Base-by-base conservation (phyloP, 2,797 vertebrate genomes). In the Microcaecilia unicolor region DNA sequence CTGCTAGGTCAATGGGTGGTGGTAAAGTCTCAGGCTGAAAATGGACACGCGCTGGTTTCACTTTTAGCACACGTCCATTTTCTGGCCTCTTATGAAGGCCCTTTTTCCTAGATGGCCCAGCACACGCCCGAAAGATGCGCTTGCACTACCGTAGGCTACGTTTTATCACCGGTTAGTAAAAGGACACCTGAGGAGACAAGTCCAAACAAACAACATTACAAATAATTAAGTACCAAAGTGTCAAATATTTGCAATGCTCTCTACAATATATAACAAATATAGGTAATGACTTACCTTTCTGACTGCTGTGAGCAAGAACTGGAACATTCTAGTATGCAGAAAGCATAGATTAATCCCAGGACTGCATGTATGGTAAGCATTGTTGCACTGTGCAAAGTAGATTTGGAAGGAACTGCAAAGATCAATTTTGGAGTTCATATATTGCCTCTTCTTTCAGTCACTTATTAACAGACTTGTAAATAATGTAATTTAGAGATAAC, bases 211-310 rank as follows among this genome's bases (percentile, higher is more conserved):
- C n/a, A n/a, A n/a, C n/a, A n/a, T n/a, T n/a, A n/a, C n/a, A n/a
- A n/a, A n/a, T n/a, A n/a, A n/a, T n/a, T n/a, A n/a, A n/a, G n/a
- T n/a, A n/a, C n/a, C n/a, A n/a, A 23, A 5, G 3, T 9, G 6
- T 9, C 28, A 15, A 25, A 25, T 6, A 41, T 13, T 37, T 50
- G 29, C 0, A 13, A 18, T 32, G 5, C 8, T 8, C 3, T 3
- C 10, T 2, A 35, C 3, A 9, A 25, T 4, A 14, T 20, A 6
- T 6, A 26, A 4, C 7, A 41, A 14, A 36, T 34, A 6, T 17
- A n/a, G n/a, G n/a, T 31, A 20, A 3, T 20, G 4, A 41, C 76
- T 75, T 38, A 83, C 76, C 74, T 71, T 57, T 7, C 15, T n/a
- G n/a, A n/a, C 6, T 18, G 34, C 19, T 40, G 22, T 0, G n/a